These are phyloP conservation scores for Alauda arvensis DNA, from an alignment of 2,797 vertebrate genomes.

Conservation along the genomic window DNA sequence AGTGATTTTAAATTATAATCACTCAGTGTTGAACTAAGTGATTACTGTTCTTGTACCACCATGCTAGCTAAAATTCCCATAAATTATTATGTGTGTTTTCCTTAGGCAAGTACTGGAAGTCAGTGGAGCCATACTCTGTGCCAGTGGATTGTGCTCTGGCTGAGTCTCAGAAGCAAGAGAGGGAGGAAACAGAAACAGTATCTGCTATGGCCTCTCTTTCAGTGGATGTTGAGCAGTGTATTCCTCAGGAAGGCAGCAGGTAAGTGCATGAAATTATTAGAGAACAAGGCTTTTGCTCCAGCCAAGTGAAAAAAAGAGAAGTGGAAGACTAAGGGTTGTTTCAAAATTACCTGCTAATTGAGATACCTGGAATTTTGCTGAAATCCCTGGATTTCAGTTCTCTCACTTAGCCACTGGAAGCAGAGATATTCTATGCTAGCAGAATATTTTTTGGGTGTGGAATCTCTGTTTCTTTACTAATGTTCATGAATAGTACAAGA, in stretches of 20 bases:
- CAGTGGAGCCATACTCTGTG: constrained; percentile 65
- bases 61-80: constrained; percentile 56
- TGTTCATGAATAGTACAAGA: background rate
- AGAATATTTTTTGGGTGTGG: background rate
- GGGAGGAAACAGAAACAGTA: constrained; percentile 74
- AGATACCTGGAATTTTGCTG: background rate
- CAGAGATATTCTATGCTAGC: background rate
- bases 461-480: background rate
- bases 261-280: constrained; percentile 19
- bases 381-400: background rate
- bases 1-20: constrained; percentile 59
- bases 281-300: background rate
- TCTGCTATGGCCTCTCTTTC: constrained; percentile 76
- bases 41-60: constrained; percentile 56
- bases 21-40: constrained; percentile 43
- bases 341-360: background rate
- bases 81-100: constrained; percentile 64
- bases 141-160: constrained; percentile 68
- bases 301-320: background rate
- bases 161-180: constrained; percentile 71
- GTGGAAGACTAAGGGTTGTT: background rate
- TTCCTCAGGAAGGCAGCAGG: constrained; percentile 70
- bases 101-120: constrained; percentile 80
- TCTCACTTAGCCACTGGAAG: background rate
- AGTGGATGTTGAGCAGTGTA: constrained; percentile 72